phyloP scores from a whole-genome alignment of 1,140 invertebrate species.

The Achroia grisella region DNA sequence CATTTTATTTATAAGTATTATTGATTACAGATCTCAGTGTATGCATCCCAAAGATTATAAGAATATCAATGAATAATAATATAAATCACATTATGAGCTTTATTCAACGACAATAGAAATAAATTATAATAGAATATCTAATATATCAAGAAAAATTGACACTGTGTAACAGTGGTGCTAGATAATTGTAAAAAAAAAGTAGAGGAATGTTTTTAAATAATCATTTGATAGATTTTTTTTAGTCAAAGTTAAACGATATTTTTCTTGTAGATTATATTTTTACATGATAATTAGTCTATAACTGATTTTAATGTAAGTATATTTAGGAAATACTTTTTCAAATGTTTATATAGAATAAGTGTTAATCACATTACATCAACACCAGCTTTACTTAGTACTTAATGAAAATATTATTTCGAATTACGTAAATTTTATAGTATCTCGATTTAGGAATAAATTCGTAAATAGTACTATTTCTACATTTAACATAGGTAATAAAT shows the following conservation, averaged over 20 bases:
- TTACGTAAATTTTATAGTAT: too few relatives aligned
- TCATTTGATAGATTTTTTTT: too few relatives aligned
- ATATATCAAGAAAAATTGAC: constrained; percentile 19
- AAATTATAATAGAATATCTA: constrained; percentile 17
- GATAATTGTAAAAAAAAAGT: constrained; percentile 12
- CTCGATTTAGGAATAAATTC: too few relatives aligned
- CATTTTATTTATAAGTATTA: constrained; percentile 13
- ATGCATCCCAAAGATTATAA: constrained; percentile 45
- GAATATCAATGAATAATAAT: constrained; percentile 26
- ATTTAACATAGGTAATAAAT: too few relatives aligned
- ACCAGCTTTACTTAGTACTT: too few relatives aligned
- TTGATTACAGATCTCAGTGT: constrained; percentile 34
- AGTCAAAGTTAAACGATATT: neutral
- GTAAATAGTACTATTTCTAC: too few relatives aligned
- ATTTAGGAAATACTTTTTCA: neutral
- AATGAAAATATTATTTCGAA: too few relatives aligned
- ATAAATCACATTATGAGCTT: constrained; percentile 32
- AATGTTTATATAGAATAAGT: too few relatives aligned
- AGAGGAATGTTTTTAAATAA: neutral
- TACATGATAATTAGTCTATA: neutral
- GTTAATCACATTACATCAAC: too few relatives aligned
- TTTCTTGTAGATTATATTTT: neutral
- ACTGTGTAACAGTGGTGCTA: constrained; percentile 27
- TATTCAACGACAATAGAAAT: constrained; percentile 55
- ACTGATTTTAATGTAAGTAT: neutral